Evolutionary conservation across 2,113 vertebrate genomes (phyloP).

Genomic region (Odocoileus hemionus): DNA sequence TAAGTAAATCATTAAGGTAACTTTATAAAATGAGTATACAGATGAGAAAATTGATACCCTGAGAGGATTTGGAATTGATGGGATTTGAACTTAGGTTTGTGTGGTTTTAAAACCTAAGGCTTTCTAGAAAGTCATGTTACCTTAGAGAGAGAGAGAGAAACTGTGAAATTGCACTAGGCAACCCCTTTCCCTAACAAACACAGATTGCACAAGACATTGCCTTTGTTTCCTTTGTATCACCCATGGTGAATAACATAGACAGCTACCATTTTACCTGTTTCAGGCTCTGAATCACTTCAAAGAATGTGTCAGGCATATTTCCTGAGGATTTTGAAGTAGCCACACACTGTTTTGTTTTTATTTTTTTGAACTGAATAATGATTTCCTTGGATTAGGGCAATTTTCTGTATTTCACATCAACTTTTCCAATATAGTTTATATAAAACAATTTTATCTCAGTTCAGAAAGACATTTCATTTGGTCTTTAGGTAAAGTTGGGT

Average conservation of each 20-base stretch:
- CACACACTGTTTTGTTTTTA: neutral
- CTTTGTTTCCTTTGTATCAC: constrained; percentile 13
- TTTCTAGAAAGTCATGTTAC: neutral
- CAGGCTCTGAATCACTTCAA: constrained; percentile 25
- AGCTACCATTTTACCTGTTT: neutral
- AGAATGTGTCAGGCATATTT: constrained; percentile 31
- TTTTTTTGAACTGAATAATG: neutral
- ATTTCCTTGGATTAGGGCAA: neutral
- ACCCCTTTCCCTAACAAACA: neutral
- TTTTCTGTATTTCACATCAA: constrained; percentile 34
- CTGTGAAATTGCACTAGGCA: neutral
- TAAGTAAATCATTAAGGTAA: neutral
- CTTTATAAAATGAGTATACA: neutral
- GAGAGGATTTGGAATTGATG: neutral
- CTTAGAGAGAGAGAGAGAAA: neutral
- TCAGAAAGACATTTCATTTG: constrained; percentile 39
- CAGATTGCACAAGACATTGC: neutral
- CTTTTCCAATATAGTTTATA: constrained; percentile 12
- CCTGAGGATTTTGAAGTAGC: neutral
- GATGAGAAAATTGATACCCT: neutral
- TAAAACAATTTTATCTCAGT: constrained; percentile 13
- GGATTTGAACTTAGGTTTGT: neutral
- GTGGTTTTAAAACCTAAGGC: neutral
- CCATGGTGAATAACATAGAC: neutral
- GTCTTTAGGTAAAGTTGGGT: neutral